Conservation (phyloP, 2,888 invertebrate species). For the Diabrotica balteata region DNA sequence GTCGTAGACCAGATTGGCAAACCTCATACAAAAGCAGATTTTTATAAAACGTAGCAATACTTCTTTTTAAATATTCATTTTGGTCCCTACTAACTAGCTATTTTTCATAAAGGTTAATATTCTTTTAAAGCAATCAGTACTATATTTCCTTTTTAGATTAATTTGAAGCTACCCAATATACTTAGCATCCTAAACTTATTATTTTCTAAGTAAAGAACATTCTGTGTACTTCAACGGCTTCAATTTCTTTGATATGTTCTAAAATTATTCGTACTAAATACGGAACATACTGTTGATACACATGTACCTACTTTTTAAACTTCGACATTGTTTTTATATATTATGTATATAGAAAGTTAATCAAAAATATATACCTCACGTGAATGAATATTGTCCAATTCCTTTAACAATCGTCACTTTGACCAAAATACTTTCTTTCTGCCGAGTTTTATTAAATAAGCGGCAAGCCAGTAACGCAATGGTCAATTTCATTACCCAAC, state of each 20-base stretch:
- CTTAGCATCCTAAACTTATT: not conserved
- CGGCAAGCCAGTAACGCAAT: not conserved
- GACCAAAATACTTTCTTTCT: not conserved
- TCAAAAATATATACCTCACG: slow-evolving; percentile 25
- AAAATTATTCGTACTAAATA: slow-evolving; percentile 21
- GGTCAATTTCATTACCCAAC: too few species aligned
- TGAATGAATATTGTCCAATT: slow-evolving; percentile 25
- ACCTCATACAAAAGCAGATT: too few species aligned
- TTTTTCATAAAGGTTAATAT: not conserved
- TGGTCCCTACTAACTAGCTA: too few species aligned
- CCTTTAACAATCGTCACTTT: slow-evolving; percentile 7
- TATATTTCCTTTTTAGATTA: too few species aligned
- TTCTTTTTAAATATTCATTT: too few species aligned
- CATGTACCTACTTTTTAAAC: slow-evolving; percentile 20
- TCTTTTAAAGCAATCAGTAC: not conserved
- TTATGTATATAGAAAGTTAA: slow-evolving; percentile 15
- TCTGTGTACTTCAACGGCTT: not conserved
- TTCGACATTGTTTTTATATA: slow-evolving; percentile 21
- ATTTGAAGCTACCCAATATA: not conserved
- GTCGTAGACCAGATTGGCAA: too few species aligned
- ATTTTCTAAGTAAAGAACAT: too few species aligned
- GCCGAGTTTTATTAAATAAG: not conserved
- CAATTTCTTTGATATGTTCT: slow-evolving; percentile 21
- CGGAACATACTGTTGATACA: slow-evolving; percentile 24
- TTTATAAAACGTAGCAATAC: too few species aligned